Evolutionary conservation across 2,113 vertebrate genomes (phyloP).

Genomic region (Pelecanoides urinatrix): DNA sequence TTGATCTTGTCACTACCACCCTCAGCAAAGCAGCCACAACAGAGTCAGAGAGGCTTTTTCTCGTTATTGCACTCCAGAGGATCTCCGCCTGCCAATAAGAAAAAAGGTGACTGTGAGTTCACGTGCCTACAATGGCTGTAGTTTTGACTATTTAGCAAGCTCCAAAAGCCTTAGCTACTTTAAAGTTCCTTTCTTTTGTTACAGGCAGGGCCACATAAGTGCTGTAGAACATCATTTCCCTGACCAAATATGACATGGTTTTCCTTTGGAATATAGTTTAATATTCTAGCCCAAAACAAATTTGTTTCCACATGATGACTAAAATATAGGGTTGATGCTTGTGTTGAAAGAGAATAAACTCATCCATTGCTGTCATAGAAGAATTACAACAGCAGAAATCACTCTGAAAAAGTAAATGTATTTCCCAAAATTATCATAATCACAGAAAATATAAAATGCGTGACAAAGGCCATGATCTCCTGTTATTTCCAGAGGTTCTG

Average conservation of each 20-base stretch:
- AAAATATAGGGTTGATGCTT: background rate
- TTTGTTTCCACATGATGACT: background rate
- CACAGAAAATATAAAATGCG: background rate
- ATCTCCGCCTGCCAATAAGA: slow-evolving; percentile 32
- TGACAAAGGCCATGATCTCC: background rate
- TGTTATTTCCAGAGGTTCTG: background rate
- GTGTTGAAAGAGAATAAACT: background rate
- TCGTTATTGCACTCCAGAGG: slow-evolving; percentile 33
- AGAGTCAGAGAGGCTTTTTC: slow-evolving; percentile 34
- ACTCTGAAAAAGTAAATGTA: background rate
- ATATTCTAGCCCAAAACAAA: background rate
- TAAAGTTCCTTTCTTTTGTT: background rate
- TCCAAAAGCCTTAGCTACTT: slow-evolving; percentile 4
- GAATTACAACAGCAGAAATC: background rate
- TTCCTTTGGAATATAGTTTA: background rate
- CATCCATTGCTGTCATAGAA: background rate
- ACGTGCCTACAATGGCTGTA: background rate
- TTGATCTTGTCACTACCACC: slow-evolving; percentile 60
- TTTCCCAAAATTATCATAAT: background rate
- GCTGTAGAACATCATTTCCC: slow-evolving; percentile 2
- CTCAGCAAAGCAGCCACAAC: slow-evolving; percentile 49
- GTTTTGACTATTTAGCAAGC: slow-evolving; percentile 36
- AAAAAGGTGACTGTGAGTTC: slow-evolving; percentile 55
- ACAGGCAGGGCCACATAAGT: background rate
- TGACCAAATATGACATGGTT: background rate